Conservation (phyloP, 2,797 vertebrate species). For the Morelia viridis region DNA sequence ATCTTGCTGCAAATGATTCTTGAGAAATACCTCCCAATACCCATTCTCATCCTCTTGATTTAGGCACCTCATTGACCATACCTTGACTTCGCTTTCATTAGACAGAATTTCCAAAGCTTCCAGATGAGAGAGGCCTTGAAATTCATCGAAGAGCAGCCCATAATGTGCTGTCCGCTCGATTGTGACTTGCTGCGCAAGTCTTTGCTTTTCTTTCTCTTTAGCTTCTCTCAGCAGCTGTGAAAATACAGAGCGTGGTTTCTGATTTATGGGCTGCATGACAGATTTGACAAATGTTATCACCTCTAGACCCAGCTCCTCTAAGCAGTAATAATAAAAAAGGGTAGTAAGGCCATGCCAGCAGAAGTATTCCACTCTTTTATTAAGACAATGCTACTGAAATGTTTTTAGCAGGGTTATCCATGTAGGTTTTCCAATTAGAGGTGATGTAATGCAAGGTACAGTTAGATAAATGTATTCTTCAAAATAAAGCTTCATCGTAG, state of each 20-base stretch:
- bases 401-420: conserved; percentile 29
- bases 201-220: conserved; percentile 93
- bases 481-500: no score
- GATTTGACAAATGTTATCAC: conserved; percentile 2
- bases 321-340: conserved; percentile 1
- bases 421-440: not conserved
- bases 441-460: conserved; percentile 2
- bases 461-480: not conserved
- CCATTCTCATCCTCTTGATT: conserved; percentile 20
- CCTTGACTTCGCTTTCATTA: conserved; percentile 94
- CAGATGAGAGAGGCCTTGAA: conserved; percentile 94
- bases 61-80: conserved; percentile 60
- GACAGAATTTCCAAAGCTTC: conserved; percentile 98
- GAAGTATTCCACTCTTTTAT: conserved; percentile 28
- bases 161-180: conserved; percentile 90
- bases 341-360: conserved; percentile 21
- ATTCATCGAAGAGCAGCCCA: conserved; percentile 94
- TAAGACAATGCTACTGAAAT: conserved; percentile 39
- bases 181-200: conserved; percentile 83
- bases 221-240: conserved; percentile 92
- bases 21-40: conserved; percentile 5
- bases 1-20: not conserved
- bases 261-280: conserved; percentile 31
- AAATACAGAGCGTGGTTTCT: conserved; percentile 39
- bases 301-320: conserved; percentile 12